Evolutionary conservation across 2,888 invertebrate species (phyloP), one percentile per base, ranked within the genome.

Genomic region (Eustalomyia histrio): DNA sequence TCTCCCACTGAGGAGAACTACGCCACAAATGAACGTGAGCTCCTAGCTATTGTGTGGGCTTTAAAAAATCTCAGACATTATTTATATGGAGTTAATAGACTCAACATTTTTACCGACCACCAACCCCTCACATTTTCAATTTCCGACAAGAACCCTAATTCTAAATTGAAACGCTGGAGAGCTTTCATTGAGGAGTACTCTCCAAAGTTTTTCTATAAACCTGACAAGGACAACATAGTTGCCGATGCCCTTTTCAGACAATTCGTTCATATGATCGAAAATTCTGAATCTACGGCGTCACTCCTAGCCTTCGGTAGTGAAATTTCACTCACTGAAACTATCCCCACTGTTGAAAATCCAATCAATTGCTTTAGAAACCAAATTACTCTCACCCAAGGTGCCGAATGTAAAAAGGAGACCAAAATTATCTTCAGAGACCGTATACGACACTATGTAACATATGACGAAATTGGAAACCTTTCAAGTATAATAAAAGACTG

Each of bases 161-260:
- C 39, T 17, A 52, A 52, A 7, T 8, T 52, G 52, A 52, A 52
- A n/a, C 1, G 50, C 2, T 50, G 50, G 52, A 52, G 52, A 6
- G 18, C 52, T 2, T 52, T 52, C 10, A 52, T 52, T 17, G 52
- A 52, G 17, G 52, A 52, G 10, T 52, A 8, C 10, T 52, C 52
- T 2, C 52, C 52, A 6, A 18, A 17, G 9, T 52, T 17, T 18
- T 52, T 17, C 17, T 52, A 17, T 10, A 17, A 52, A 18, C 52
- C 52, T 17, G 52, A 6, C 0, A 52, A 1, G 52, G 17, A 52
- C 2, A 52, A 52, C 7, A 17, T 52, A 9, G 16, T 52, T 1
- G 39, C 50, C 5, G 39, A 47, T n/a, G 8, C 53, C 6, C 61
- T 43, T 10, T 76, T 39, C 24, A 33, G 61, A 43, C 47, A 68